Evolutionary conservation across 2,888 invertebrate genomes (phyloP).

Genomic region (Campoplex nolae): DNA sequence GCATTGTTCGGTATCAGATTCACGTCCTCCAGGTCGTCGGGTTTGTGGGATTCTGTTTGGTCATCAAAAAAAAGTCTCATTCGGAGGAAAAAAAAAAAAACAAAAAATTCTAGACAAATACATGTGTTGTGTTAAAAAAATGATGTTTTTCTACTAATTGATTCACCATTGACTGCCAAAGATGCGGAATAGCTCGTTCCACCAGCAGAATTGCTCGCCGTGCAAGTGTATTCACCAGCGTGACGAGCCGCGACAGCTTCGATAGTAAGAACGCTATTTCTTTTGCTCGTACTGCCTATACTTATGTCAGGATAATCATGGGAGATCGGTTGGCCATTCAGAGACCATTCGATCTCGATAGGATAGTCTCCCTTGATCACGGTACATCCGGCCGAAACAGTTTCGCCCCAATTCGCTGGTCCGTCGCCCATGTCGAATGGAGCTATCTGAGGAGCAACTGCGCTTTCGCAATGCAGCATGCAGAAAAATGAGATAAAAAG

Average conservation of each 20-base stretch:
- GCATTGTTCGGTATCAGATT: constrained; percentile 21
- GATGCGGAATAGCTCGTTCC: constrained; percentile 87
- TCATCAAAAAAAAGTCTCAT: constrained; percentile 2
- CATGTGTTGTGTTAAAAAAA: neutral
- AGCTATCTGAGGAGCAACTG: constrained; percentile 91
- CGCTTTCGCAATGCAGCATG: no score
- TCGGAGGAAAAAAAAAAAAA: neutral
- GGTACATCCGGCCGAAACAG: constrained; percentile 89
- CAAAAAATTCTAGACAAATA: neutral
- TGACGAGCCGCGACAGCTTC: constrained; percentile 89
- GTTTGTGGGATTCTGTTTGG: constrained; percentile 17
- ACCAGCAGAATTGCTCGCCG: constrained; percentile 88
- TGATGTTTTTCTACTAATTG: constrained; percentile 13
- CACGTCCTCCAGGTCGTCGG: constrained; percentile 26
- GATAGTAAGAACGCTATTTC: constrained; percentile 88
- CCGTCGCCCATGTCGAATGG: constrained; percentile 90
- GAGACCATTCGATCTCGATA: constrained; percentile 90
- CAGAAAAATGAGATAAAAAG: no score
- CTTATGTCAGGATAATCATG: constrained; percentile 80
- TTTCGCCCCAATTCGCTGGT: constrained; percentile 89
- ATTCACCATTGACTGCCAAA: constrained; percentile 88
- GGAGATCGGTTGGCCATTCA: constrained; percentile 87
- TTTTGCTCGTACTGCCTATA: constrained; percentile 85
- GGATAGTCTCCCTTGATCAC: constrained; percentile 91
- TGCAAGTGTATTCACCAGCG: constrained; percentile 91